A percentile compares a stretch with the other conserved stretches of the same genome.
Conservation (phyloP, 2,797 vertebrate species). For the Iguana delicatissima region DNA sequence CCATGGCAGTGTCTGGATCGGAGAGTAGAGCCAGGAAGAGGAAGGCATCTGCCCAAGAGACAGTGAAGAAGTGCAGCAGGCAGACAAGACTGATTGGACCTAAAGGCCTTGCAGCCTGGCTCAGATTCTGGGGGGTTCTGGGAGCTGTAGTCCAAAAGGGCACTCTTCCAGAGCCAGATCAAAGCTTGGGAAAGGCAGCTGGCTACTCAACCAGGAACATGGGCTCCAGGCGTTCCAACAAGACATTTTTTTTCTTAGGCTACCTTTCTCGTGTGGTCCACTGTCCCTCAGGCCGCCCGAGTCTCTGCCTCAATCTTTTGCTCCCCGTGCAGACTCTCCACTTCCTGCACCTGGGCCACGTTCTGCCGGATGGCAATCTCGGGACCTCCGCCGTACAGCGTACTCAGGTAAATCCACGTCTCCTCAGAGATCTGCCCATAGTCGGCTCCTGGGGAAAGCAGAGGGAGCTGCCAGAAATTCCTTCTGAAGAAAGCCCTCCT, state of each 20-base stretch:
- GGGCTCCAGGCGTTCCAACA: neutral
- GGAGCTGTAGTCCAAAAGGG: too few species aligned
- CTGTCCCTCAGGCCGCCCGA: slow-evolving; percentile 85
- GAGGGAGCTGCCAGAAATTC: accelerated
- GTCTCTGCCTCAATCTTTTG: slow-evolving; percentile 98
- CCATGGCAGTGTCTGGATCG: neutral
- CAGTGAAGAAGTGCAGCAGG: neutral
- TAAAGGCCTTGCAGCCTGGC: too few species aligned
- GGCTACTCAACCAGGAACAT: too few species aligned
- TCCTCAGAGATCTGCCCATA: slow-evolving; percentile 98
- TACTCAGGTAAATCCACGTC: slow-evolving; percentile 93
- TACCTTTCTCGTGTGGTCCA: slow-evolving; percentile 27
- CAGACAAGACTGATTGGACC: neutral
- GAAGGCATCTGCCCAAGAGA: neutral
- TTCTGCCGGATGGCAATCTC: slow-evolving; percentile 95
- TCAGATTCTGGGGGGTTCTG: too few species aligned
- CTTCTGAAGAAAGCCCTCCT: neutral
- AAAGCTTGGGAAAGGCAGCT: neutral
- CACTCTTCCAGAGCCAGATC: too few species aligned
- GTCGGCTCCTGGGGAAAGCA: slow-evolving; percentile 87
- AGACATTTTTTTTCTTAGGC: accelerated
- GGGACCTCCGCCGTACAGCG: slow-evolving; percentile 91
- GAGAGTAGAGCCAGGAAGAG: neutral
- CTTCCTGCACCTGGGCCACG: slow-evolving; percentile 82
- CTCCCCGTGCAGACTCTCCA: slow-evolving; percentile 88